These are phyloP conservation scores for Zapus hudsonius DNA, from an alignment of 2,113 vertebrate genomes.

Conservation along the genomic window DNA sequence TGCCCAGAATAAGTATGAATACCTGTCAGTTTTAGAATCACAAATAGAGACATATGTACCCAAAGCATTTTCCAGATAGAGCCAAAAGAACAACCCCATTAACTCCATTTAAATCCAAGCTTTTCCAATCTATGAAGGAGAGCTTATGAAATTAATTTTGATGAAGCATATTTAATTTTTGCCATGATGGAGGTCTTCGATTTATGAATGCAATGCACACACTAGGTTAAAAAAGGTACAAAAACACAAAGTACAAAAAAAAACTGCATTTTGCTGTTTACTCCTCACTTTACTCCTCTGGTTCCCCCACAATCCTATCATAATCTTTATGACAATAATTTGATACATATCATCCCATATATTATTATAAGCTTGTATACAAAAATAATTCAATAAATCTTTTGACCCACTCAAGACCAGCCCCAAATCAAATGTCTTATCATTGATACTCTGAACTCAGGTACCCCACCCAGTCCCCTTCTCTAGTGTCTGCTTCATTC, in stretches of 20 bases:
- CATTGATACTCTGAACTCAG: background rate
- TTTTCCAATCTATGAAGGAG: conserved; percentile 4
- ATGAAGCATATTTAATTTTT: conserved; percentile 8
- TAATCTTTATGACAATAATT: background rate
- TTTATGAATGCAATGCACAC: background rate
- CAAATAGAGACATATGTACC: background rate
- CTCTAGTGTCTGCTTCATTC: background rate
- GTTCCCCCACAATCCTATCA: fast-evolving
- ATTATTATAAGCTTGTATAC: background rate
- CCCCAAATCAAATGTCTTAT: background rate
- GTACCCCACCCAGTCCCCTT: background rate
- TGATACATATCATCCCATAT: background rate
- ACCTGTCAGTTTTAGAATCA: conserved; percentile 34
- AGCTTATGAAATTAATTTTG: conserved; percentile 11
- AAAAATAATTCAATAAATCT: background rate
- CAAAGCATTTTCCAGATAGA: conserved; percentile 2
- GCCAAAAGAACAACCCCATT: conserved; percentile 20
- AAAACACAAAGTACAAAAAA: background rate
- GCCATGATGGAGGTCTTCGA: background rate
- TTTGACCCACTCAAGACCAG: too few relatives aligned
- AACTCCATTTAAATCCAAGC: background rate
- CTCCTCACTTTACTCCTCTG: background rate
- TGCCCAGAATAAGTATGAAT: background rate
- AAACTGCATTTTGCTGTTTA: background rate
- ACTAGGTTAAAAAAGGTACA: background rate